Evolutionary conservation across 2,113 vertebrate genomes (phyloP), one percentile per base, ranked within the genome.

Genomic region (Lucifuga dentata): DNA sequence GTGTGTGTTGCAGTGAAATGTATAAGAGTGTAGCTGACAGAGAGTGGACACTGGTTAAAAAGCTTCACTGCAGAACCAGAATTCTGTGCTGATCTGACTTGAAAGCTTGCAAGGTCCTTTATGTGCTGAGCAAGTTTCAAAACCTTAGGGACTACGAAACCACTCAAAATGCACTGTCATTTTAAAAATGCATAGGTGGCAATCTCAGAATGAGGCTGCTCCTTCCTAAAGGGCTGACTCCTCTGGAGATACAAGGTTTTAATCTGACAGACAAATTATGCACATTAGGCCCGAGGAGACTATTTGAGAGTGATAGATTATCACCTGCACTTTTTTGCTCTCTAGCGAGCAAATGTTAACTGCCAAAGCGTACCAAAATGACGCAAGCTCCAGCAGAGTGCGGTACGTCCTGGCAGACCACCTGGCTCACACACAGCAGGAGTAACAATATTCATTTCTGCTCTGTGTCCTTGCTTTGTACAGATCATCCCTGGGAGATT

Each of bases 401-500:
- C 43, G 7, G 75, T 41, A 39, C 49, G 15, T 5, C 11, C 13
- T 32, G 26, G 29, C 49, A 2, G 63, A 36, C 75, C 76, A 71
- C 50, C 73, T 20, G 73, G 43, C 60, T 44, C 51, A 29, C 75
- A 21, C 68, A 78, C 81, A 66, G 72, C 63, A 60, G 49, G 44
- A 59, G 44, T 79, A 77, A 82, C 69, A 44, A 8, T 50, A 11
- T 60, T 71, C 63, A 48, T 52, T 50, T 57, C 23, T 15, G 1
- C 48, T 64, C 45, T 80, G 64, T 85, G 66, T 67, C 38, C 52
- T 77, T 49, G 77, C 45, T 61, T 50, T 55, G 12, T 52, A 46
- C 88, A 93, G 92, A 89, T 92, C 92, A 46, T 90, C 88, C 70
- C 85, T 92, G 71, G 90, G 93, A 59, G 91, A 94, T 81, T 96